Evolutionary conservation across 1,140 invertebrate genomes (phyloP).

Genomic region (Drosophila asahinai): DNA sequence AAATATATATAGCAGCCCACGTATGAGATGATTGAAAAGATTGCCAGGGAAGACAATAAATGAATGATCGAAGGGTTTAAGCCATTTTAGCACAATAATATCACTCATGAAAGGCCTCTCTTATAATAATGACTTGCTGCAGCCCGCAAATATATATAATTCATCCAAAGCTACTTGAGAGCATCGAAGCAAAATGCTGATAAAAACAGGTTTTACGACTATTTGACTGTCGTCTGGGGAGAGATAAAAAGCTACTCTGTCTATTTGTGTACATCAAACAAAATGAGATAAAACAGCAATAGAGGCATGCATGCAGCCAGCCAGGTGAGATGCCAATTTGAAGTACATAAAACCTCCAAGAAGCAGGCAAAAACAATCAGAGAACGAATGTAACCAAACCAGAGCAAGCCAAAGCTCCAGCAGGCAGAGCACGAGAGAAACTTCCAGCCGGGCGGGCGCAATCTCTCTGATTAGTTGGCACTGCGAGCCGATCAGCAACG

Average conservation of each 20-base stretch:
- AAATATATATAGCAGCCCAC: too few species aligned
- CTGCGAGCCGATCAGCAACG: conserved; percentile 34
- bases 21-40: too few species aligned
- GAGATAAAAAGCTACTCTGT: conserved; percentile 48
- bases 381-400: conserved; percentile 35
- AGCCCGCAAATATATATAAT: conserved; percentile 20
- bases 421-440: conserved; percentile 2
- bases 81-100: conserved; percentile 6
- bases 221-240: conserved; percentile 24
- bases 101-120: not conserved
- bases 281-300: conserved; percentile 48
- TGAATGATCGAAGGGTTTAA: not conserved
- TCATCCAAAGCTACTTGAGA: conserved; percentile 14
- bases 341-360: conserved; percentile 29
- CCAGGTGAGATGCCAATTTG: conserved; percentile 39
- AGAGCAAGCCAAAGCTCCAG: conserved; percentile 28
- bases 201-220: conserved; percentile 50
- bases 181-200: conserved; percentile 4
- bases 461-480: conserved; percentile 55
- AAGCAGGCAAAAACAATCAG: conserved; percentile 49
- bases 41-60: not conserved
- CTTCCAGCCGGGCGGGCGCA: conserved; percentile 9
- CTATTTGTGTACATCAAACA: conserved; percentile 48
- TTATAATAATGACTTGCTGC: conserved; percentile 22
- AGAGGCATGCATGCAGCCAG: conserved; percentile 18